These are phyloP conservation scores for Drosophila neotestacea DNA, from an alignment of 2,888 invertebrate species.

Conservation along the genomic window DNA sequence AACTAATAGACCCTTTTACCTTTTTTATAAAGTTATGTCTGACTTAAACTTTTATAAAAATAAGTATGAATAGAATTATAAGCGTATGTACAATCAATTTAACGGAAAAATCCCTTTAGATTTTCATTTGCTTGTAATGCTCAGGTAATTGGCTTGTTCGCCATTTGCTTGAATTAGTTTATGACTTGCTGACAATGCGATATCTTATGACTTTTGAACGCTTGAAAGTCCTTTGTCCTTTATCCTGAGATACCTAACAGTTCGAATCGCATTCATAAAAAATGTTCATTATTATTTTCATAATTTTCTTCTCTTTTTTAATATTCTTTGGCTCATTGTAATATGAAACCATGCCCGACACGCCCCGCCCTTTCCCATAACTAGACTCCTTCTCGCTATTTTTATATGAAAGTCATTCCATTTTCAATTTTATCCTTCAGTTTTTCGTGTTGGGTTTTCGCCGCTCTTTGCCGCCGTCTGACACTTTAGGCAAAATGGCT, in stretches of 20 bases:
- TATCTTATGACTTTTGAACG: constrained; percentile 17
- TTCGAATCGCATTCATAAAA: constrained; percentile 28
- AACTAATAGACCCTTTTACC: too few species aligned
- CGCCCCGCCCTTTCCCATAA: background rate
- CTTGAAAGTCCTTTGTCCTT: constrained; percentile 25
- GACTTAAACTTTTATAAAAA: too few species aligned
- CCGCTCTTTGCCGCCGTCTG: constrained; percentile 46
- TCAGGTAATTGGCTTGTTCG: constrained; percentile 21
- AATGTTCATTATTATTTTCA: constrained; percentile 55
- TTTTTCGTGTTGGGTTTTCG: constrained; percentile 30
- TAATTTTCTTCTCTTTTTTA: constrained; percentile 7
- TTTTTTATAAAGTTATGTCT: too few species aligned
- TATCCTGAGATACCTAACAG: constrained; percentile 11
- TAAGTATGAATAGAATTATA: background rate
- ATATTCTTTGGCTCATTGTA: constrained; percentile 27
- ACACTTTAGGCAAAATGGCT: constrained; percentile 67
- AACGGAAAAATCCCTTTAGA: background rate
- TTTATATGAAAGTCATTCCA: constrained; percentile 53
- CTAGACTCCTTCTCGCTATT: background rate
- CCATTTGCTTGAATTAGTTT: constrained; percentile 10
- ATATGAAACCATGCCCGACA: constrained; percentile 28
- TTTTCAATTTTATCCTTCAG: constrained; percentile 44
- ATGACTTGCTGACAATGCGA: constrained; percentile 3
- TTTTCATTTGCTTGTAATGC: constrained; percentile 5
- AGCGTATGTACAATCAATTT: background rate